These are phyloP conservation scores for Drosophila recens DNA, from an alignment of 2,888 invertebrate genomes.

Conservation along the genomic window DNA sequence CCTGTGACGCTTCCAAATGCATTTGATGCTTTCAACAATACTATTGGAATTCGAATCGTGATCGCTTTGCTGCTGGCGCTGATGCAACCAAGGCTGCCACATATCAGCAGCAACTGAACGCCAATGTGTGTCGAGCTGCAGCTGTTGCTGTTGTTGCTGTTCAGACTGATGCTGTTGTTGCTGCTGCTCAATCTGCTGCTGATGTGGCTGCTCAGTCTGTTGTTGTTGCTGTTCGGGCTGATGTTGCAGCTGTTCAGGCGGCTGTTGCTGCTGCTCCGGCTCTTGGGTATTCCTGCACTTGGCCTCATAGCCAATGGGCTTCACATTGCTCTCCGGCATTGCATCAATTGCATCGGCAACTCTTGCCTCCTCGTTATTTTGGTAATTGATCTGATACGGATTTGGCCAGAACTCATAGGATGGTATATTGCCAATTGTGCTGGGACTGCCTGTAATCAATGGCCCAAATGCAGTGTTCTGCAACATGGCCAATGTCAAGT, in stretches of 20 bases:
- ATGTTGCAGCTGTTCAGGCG: not conserved
- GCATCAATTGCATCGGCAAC: not conserved
- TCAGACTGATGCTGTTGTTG: conserved; percentile 8
- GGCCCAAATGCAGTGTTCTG: conserved; percentile 35
- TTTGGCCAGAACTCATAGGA: conserved; percentile 39
- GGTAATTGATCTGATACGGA: conserved; percentile 28
- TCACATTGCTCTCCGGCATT: conserved; percentile 10
- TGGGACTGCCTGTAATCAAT: conserved; percentile 23
- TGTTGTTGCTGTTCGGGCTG: not conserved
- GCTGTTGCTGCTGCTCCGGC: not conserved
- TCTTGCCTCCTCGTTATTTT: not conserved
- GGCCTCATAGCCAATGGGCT: conserved; percentile 55
- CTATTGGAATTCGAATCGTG: conserved; percentile 35
- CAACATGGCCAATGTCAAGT: conserved; percentile 31
- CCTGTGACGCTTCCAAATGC: conserved; percentile 23
- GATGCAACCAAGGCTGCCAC: conserved; percentile 24
- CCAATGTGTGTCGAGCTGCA: not conserved
- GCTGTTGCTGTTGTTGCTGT: not conserved
- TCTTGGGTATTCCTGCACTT: conserved; percentile 12
- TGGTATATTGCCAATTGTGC: conserved; percentile 24
- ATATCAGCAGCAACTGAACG: not conserved
- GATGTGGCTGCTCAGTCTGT: conserved; percentile 1
- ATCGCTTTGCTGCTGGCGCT: not conserved
- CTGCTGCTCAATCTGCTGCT: not conserved
- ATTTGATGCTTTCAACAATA: conserved; percentile 54